phyloP scores from a whole-genome alignment of 2,888 invertebrate species.

The Drosophila nr. perissopoda region DNA sequence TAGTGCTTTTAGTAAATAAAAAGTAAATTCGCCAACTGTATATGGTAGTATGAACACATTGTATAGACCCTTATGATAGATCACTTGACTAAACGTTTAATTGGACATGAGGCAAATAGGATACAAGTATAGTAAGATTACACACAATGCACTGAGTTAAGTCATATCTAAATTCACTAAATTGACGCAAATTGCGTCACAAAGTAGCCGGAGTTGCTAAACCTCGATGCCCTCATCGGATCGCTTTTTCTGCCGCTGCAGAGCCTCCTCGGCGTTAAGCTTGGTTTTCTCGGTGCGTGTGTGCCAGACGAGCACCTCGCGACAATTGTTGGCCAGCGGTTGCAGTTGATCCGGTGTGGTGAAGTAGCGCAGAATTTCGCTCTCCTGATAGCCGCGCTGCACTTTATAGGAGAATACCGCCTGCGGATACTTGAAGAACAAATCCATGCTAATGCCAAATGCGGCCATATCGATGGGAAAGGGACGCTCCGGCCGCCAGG shows the following conservation, averaged over 20 bases:
- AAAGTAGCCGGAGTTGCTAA: slow-evolving; percentile 37
- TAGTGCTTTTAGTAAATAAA: no score
- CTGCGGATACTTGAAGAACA: slow-evolving; percentile 89
- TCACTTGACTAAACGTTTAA: slow-evolving; percentile 32
- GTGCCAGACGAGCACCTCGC: slow-evolving; percentile 99
- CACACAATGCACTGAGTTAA: slow-evolving; percentile 32
- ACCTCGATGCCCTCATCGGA: slow-evolving; percentile 88
- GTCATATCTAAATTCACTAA: slow-evolving; percentile 27
- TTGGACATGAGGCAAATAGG: slow-evolving; percentile 28
- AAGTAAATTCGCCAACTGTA: not conserved
- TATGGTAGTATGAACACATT: slow-evolving; percentile 27
- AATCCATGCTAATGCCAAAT: slow-evolving; percentile 93
- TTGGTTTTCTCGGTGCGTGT: slow-evolving; percentile 96
- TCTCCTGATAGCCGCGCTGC: slow-evolving; percentile 95
- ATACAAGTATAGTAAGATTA: slow-evolving; percentile 14
- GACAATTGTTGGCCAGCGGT: slow-evolving; percentile 95
- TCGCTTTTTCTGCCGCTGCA: slow-evolving; percentile 85
- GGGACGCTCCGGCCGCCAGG: slow-evolving; percentile 95
- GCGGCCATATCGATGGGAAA: slow-evolving; percentile 99
- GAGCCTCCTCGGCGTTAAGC: slow-evolving; percentile 89
- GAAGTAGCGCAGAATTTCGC: slow-evolving; percentile 91
- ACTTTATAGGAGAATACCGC: slow-evolving; percentile 94
- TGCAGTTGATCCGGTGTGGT: slow-evolving; percentile 92
- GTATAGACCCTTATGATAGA: slow-evolving; percentile 34
- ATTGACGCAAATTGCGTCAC: slow-evolving; percentile 6